These are phyloP conservation scores for Stichodactyla helianthus DNA, from an alignment of 64 coral and sea anemone genomes.

Conservation along the genomic window DNA sequence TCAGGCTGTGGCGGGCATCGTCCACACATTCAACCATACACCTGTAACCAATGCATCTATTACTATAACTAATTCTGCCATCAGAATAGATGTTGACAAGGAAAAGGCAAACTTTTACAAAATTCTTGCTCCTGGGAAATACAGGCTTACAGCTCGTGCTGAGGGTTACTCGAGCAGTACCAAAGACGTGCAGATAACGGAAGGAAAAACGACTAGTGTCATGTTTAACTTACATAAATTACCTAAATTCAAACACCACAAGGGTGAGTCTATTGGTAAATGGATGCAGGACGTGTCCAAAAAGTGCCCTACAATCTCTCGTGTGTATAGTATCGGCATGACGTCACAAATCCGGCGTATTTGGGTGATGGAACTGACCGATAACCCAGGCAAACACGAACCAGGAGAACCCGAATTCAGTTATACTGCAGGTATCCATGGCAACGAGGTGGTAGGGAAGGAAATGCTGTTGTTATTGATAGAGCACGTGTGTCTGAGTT, in stretches of 20 bases:
- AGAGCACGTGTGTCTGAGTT: conserved; percentile 86
- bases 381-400: conserved; percentile 86
- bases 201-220: conserved; percentile 29
- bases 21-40: conserved; percentile 52
- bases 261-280: conserved; percentile 51
- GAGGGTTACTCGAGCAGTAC: conserved; percentile 58
- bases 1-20: conserved; percentile 68
- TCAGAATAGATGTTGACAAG: conserved; percentile 38
- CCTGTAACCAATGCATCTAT: conserved; percentile 45
- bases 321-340: conserved; percentile 81
- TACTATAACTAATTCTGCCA: conserved; percentile 23
- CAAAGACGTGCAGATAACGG: conserved; percentile 59
- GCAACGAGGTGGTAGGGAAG: conserved; percentile 93
- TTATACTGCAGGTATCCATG: conserved; percentile 89
- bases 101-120: conserved; percentile 63
- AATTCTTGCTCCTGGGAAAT: conserved; percentile 67
- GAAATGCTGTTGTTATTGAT: conserved; percentile 88
- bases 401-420: conserved; percentile 90
- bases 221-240: conserved; percentile 71
- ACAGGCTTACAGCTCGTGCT: conserved; percentile 80
- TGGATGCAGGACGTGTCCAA: conserved; percentile 35
- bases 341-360: conserved; percentile 78
- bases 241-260: conserved; percentile 73
- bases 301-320: conserved; percentile 73
- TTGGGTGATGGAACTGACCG: conserved; percentile 90